Evolutionary conservation across 2,888 invertebrate species (phyloP), one percentile per base, ranked within the genome.

Genomic region (Drosophila borealis): DNA sequence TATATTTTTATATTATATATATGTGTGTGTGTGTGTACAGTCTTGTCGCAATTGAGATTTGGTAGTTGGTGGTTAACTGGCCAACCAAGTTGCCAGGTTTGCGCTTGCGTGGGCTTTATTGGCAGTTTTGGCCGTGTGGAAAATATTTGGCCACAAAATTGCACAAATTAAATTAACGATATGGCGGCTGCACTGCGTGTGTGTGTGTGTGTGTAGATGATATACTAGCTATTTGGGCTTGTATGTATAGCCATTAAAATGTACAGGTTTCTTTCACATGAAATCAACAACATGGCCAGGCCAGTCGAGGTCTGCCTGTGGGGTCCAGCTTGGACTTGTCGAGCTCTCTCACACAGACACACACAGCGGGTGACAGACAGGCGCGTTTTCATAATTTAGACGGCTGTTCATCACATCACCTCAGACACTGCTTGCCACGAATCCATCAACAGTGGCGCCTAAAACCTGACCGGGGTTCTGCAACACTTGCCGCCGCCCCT

Each of bases 371-470:
- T 90, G 91, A 89, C 90, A 90, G 91, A 89, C 90, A 90, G 76
- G 79, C 80, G 81, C 79, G 81, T 86, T 74, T 86, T 78, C 78
- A 85, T 83, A 86, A 83, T 88, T 83, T 86, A 78, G 83, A 83
- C 83, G 81, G 87, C 89, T 88, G 81, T 88, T 83, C 83, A 83
- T 83, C 83, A 83, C 59, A 74, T 50, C 44, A n/a, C 14, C 37
- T 29, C 42, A 45, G 36, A 63, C 61, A 50, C 34, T 45, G 61
- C 60, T 45, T 55, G 55, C 70, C 78, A 80, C 70, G 74, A 84
- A 91, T 81, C 89, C 90, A 90, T 91, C 90, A 90, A 86, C 87
- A 88, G 87, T 89, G 91, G 90, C 90, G 91, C 91, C 90, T 90
- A 75, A 70, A 64, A 59, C 56, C 72, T 50, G 60, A 48, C 56